These are phyloP conservation scores for Thamnophis elegans DNA, from an alignment of 2,797 vertebrate species.

Conservation along the genomic window DNA sequence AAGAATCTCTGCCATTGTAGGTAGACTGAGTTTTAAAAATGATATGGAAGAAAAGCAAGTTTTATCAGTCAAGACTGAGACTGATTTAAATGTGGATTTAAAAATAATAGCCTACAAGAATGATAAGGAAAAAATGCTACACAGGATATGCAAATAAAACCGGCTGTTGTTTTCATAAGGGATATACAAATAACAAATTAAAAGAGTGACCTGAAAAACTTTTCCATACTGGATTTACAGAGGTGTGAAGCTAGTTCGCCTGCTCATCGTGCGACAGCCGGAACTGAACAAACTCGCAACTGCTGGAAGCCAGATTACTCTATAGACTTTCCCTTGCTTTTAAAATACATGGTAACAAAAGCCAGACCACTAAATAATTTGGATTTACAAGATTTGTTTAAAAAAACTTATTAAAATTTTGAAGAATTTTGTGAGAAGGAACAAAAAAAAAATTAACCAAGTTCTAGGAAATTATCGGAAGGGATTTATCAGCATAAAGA, in stretches of 20 bases:
- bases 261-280: background rate
- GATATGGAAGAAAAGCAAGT: background rate
- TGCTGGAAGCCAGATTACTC: background rate
- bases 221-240: background rate
- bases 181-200: background rate
- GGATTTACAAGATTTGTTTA: background rate
- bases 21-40: background rate
- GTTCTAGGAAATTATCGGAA: background rate
- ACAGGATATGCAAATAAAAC: background rate
- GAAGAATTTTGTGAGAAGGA: background rate
- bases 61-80: background rate
- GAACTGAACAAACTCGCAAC: background rate
- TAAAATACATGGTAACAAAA: background rate
- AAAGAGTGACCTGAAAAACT: background rate
- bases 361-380: background rate
- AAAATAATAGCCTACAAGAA: background rate
- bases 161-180: background rate
- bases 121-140: background rate
- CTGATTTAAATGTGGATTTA: background rate
- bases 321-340: background rate
- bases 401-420: background rate
- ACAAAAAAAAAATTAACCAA: background rate
- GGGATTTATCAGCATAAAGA: background rate
- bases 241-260: background rate
- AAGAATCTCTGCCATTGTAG: background rate